Evolutionary conservation across 2,113 vertebrate genomes (phyloP).

Genomic region (Eudyptes chrysolophus): DNA sequence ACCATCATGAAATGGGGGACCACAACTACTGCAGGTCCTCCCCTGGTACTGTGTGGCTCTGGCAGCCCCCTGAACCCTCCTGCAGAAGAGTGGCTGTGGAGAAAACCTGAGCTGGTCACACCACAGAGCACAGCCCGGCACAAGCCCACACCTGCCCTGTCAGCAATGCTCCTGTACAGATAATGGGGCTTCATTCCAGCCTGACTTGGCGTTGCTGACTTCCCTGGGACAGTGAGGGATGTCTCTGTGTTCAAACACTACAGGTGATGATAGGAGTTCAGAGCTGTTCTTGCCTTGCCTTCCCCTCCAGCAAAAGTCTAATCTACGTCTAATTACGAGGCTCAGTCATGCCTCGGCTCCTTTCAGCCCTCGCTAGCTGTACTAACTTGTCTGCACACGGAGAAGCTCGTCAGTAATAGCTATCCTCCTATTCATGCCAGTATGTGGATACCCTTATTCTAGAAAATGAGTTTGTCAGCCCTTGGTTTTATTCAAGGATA

Average conservation of each 20-base stretch:
- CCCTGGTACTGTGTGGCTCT: background rate
- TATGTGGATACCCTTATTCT: background rate
- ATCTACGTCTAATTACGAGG: constrained; percentile 47
- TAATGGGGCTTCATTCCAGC: background rate
- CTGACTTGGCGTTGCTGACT: background rate
- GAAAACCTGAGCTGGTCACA: background rate
- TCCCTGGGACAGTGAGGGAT: background rate
- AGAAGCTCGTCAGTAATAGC: background rate
- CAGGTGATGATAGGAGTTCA: background rate
- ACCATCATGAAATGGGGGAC: background rate
- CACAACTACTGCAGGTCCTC: background rate
- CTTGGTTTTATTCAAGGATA: constrained; percentile 9
- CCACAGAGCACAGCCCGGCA: background rate
- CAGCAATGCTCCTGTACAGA: background rate
- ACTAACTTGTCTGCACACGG: background rate
- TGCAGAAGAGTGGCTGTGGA: background rate
- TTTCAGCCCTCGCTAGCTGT: background rate
- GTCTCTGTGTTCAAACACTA: background rate
- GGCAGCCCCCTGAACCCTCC: background rate
- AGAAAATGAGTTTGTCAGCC: constrained; percentile 47
- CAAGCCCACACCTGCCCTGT: background rate
- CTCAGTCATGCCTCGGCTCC: constrained; percentile 11
- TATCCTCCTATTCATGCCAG: background rate
- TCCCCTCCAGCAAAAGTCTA: constrained; percentile 17
- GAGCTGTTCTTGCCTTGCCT: constrained; percentile 35